Percentiles rank a stretch among this genome's conserved stretches.
Conservation (phyloP, 2,797 vertebrate species). For the Sebastiscus tertius region DNA sequence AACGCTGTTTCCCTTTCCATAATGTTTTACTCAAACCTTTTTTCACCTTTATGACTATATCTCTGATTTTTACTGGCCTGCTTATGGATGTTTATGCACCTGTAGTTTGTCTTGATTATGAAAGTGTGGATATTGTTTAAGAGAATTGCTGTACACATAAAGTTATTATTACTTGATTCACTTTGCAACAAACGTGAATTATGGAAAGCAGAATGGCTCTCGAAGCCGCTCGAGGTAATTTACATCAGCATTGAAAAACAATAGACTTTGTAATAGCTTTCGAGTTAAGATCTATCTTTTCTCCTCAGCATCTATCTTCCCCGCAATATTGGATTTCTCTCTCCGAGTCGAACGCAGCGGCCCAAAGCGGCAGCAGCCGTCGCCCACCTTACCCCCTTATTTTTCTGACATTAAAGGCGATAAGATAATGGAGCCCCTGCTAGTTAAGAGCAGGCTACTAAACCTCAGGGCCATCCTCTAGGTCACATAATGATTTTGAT, state of each 20-base stretch:
- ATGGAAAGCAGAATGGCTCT: conserved; percentile 52
- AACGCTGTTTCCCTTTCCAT: background rate
- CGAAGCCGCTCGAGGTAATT: conserved; percentile 59
- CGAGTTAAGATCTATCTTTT: conserved; percentile 58
- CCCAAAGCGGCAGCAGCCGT: conserved; percentile 37
- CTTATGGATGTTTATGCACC: conserved; percentile 5
- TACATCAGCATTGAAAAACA: conserved; percentile 62
- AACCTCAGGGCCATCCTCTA: conserved; percentile 25
- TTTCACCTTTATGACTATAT: background rate
- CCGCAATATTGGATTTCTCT: conserved; percentile 55
- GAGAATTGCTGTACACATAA: background rate
- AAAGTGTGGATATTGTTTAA: conserved; percentile 27
- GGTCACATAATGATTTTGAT: conserved; percentile 41
- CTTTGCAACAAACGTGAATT: conserved; percentile 56
- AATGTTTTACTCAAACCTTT: background rate
- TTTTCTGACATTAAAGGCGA: conserved; percentile 56
- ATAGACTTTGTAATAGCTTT: conserved; percentile 64
- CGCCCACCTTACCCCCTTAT: conserved; percentile 21
- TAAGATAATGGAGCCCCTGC: conserved; percentile 47
- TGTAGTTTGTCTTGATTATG: conserved; percentile 31
- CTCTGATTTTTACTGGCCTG: background rate
- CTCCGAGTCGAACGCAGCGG: conserved; percentile 24
- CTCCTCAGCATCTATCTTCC: conserved; percentile 44
- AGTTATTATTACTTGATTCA: conserved; percentile 40
- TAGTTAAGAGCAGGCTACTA: conserved; percentile 35